Base-by-base conservation (phyloP, 2,113 vertebrate genomes). In the Chauna torquata region DNA sequence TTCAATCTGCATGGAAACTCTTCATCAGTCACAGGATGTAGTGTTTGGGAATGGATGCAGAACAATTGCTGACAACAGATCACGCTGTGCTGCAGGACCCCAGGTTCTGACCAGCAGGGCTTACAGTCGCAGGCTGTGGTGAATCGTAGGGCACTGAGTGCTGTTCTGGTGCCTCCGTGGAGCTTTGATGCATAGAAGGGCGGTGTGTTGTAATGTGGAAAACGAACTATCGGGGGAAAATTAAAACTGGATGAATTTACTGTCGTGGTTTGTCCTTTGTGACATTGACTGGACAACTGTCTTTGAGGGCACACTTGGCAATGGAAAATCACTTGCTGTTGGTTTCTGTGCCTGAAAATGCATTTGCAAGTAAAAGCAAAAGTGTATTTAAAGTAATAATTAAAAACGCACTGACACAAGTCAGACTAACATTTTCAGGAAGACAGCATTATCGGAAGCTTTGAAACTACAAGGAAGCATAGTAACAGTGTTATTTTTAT, bases 331-430 rank as follows among this genome's bases (percentile, higher is more conserved):
- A 72, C 30, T 64, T 91, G 74, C 66, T 91, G 16, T 20, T 85
- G 58, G 49, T 61, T 80, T 82, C 58, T 59, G 32, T 71, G 61
- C 61, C 52, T 90, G 71, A 32, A 96, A 80, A 94, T 0, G 0
- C 54, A 80, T 92, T 83, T 93, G 64, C 58, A 90, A 92, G 79
- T 90, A 90, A 83, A 88, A 90, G 32, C 82, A 77, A n/a, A 92
- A 62, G 58, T 17, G 2, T 82, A 84, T 89, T 94, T 92, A 75
- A 94, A 59, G 81, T 25, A 69, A 40, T 66, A 50, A 87, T 71
- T 94, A 95, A 92, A 91, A 93, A 93, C 80, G 89, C n/a, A 50
- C 49, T 88, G 66, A 82, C 0, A 18, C 16, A 82, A 89, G 55
- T 74, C 54, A 49, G 32, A 69, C 17, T 15, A 66, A 61, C n/a